Percentiles rank a stretch among this genome's conserved stretches.
phyloP scores from a whole-genome alignment of 2,797 vertebrate species.

The Crypturellus tataupa region DNA sequence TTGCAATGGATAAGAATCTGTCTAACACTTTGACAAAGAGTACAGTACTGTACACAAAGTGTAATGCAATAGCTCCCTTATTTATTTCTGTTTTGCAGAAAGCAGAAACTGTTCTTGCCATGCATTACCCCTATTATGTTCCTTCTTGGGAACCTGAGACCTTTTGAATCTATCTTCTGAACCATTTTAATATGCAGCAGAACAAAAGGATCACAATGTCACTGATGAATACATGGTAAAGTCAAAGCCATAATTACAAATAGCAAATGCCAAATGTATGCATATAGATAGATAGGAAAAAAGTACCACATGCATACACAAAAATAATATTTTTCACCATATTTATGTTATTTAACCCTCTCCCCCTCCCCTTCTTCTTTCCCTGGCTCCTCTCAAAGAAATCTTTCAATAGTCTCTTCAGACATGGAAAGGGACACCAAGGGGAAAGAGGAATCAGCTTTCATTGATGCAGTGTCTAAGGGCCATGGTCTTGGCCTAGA shows the following conservation, averaged over 20 bases:
- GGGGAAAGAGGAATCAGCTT: conserved; percentile 46
- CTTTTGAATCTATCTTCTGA: conserved; percentile 77
- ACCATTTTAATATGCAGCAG: conserved; percentile 55
- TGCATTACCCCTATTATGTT: conserved; percentile 67
- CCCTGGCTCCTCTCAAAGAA: conserved; percentile 43
- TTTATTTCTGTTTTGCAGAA: conserved; percentile 41
- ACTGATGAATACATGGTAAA: not conserved
- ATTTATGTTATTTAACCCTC: conserved; percentile 47
- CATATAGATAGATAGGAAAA: conserved; percentile 51
- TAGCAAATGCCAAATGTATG: conserved; percentile 73
- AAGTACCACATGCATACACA: conserved; percentile 41
- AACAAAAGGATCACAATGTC: conserved; percentile 72
- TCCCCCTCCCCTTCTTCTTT: not conserved
- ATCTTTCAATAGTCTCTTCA: conserved; percentile 64
- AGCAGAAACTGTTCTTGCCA: conserved; percentile 49
- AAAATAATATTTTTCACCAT: conserved; percentile 67
- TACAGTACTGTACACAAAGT: not conserved
- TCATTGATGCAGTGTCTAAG: conserved; percentile 70
- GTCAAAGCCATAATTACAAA: conserved; percentile 68
- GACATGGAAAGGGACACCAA: conserved; percentile 36
- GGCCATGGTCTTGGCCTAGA: conserved; percentile 51
- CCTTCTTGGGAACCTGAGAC: conserved; percentile 75
- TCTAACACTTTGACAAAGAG: conserved; percentile 12
- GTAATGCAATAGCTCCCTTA: conserved; percentile 16
- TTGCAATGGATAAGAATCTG: conserved; percentile 20